Conservation (phyloP, 2,113 vertebrate genomes). For the Terrapene triunguis region DNA sequence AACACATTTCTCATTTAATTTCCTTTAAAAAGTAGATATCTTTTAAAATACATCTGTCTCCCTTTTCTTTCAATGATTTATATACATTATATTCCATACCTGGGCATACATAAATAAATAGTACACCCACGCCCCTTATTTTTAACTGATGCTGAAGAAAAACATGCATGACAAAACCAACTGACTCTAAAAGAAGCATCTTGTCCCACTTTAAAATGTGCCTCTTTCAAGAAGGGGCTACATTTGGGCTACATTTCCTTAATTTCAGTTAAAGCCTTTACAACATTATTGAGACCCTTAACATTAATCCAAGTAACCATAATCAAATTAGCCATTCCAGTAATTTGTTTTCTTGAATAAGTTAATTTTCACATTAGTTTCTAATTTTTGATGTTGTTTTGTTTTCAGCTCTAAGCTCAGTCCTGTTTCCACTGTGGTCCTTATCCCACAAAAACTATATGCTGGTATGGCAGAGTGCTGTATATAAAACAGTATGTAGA, state of each 20-base stretch:
- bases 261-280: conserved; percentile 14
- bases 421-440: conserved; percentile 53
- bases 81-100: conserved; percentile 3
- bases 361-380: conserved; percentile 32
- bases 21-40: not conserved
- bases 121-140: not conserved
- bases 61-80: not conserved
- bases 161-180: not conserved
- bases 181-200: not conserved
- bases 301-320: not conserved
- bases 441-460: conserved; percentile 56
- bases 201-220: conserved; percentile 8
- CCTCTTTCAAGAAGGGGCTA: conserved; percentile 1
- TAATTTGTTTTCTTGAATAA: conserved; percentile 41
- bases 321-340: not conserved
- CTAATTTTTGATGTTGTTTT: conserved; percentile 21
- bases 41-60: not conserved
- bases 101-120: not conserved
- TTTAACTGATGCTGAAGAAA: not conserved
- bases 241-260: not conserved
- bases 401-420: conserved; percentile 40
- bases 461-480: conserved; percentile 37
- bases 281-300: not conserved
- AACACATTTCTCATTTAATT: not conserved
- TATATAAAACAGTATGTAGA: conserved; percentile 18